Conservation (phyloP, 2,888 invertebrate genomes). For the Colostygia pectinataria region DNA sequence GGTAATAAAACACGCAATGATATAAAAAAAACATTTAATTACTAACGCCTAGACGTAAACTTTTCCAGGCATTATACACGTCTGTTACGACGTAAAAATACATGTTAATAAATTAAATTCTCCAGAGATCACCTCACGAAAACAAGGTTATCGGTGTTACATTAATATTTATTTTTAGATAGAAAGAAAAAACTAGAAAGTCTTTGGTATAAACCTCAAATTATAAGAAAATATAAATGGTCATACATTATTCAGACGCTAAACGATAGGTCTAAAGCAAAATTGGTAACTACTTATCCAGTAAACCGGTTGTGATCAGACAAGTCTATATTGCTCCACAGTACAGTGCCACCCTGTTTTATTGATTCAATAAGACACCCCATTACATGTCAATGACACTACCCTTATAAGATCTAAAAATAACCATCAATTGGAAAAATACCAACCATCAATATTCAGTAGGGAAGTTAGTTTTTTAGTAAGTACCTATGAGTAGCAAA, state of each 20-base stretch:
- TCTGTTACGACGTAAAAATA: conserved; percentile 64
- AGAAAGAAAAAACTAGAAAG: background rate
- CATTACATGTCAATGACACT: background rate
- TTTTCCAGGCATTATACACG: conserved; percentile 65
- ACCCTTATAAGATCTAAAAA: too few relatives aligned
- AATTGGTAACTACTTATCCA: background rate
- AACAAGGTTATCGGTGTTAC: conserved; percentile 28
- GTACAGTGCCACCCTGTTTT: background rate
- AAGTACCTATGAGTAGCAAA: background rate
- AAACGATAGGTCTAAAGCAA: background rate
- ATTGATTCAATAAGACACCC: background rate
- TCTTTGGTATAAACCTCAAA: background rate
- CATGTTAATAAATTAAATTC: conserved; percentile 55
- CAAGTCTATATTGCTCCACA: background rate
- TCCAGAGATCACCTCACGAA: conserved; percentile 30
- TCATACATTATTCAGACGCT: conserved; percentile 12
- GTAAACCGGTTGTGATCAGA: too few relatives aligned
- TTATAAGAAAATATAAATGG: background rate
- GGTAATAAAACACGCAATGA: conserved; percentile 65
- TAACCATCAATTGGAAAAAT: too few relatives aligned
- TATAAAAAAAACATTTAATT: conserved; percentile 75
- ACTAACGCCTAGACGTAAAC: conserved; percentile 65
- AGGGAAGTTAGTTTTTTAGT: background rate
- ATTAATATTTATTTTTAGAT: conserved; percentile 24
- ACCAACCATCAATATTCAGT: background rate